Conservation (phyloP, 2,113 vertebrate genomes). For the Rhea pennata region DNA sequence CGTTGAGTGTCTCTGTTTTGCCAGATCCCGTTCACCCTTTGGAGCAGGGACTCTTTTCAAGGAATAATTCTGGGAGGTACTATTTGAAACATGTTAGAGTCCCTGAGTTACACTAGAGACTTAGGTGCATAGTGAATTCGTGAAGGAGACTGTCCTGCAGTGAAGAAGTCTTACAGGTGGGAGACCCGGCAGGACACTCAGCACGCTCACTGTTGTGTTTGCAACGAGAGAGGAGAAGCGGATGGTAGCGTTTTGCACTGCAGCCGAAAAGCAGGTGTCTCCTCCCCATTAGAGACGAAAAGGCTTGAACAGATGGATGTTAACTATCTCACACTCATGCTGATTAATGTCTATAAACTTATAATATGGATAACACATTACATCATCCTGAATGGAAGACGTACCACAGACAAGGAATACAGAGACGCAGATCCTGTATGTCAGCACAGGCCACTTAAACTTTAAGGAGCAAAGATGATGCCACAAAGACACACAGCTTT, state of each 20-base stretch:
- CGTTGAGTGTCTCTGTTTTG: background rate
- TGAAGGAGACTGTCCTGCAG: background rate
- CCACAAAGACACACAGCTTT: conserved; percentile 25
- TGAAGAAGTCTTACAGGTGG: background rate
- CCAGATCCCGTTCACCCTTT: background rate
- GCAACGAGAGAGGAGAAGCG: accelerated
- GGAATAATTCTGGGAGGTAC: background rate
- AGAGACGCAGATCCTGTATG: background rate
- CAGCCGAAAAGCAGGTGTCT: background rate
- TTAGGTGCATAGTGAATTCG: background rate
- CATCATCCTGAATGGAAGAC: background rate
- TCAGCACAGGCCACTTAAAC: background rate
- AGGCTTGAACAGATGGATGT: accelerated
- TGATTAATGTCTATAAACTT: background rate
- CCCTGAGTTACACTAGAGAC: background rate
- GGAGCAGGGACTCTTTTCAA: background rate
- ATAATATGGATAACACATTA: background rate
- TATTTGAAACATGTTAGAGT: background rate
- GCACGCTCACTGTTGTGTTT: background rate
- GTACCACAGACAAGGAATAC: background rate
- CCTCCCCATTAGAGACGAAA: background rate
- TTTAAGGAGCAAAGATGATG: conserved; percentile 50
- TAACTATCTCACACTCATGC: background rate
- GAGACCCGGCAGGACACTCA: background rate
- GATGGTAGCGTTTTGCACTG: background rate